These are phyloP conservation scores for Lineus longissimus DNA, from an alignment of 1,140 invertebrate genomes.

Conservation along the genomic window DNA sequence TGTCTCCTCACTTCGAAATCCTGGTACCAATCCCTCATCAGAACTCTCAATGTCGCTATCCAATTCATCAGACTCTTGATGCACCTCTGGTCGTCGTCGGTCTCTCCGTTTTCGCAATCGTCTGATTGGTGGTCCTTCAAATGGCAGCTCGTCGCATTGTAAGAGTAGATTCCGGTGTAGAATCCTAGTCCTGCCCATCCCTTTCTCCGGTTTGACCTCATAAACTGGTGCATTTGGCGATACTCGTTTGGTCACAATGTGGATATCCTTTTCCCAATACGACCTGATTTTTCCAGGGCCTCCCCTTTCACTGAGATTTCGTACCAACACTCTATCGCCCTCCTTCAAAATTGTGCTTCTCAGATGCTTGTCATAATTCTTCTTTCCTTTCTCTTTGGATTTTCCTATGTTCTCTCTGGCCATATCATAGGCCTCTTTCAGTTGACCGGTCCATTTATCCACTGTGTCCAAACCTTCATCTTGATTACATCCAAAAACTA, in stretches of 20 bases:
- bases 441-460: constrained; percentile 7
- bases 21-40: no score
- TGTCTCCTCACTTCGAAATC: no score
- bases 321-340: constrained; percentile 23
- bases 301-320: constrained; percentile 19
- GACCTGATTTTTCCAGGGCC: constrained; percentile 24
- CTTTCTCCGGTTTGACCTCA: constrained; percentile 12
- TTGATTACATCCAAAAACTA: constrained; percentile 4
- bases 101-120: no score
- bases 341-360: no score
- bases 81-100: no score
- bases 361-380: constrained; percentile 9
- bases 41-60: no score
- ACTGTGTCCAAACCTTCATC: background rate
- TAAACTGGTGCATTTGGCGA: constrained; percentile 20
- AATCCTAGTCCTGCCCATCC: background rate
- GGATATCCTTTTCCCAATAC: constrained; percentile 18
- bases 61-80: no score
- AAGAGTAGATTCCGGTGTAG: constrained; percentile 11
- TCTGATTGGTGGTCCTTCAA: background rate
- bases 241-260: constrained; percentile 8
- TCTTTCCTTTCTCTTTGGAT: background rate
- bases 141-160: constrained; percentile 10
- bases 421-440: constrained; percentile 6
- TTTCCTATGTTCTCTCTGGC: constrained; percentile 1